Percentiles rank a stretch among this genome's conserved stretches.
Evolutionary conservation across 2,797 vertebrate species (phyloP).

Genomic region (Malurus leucopterus): DNA sequence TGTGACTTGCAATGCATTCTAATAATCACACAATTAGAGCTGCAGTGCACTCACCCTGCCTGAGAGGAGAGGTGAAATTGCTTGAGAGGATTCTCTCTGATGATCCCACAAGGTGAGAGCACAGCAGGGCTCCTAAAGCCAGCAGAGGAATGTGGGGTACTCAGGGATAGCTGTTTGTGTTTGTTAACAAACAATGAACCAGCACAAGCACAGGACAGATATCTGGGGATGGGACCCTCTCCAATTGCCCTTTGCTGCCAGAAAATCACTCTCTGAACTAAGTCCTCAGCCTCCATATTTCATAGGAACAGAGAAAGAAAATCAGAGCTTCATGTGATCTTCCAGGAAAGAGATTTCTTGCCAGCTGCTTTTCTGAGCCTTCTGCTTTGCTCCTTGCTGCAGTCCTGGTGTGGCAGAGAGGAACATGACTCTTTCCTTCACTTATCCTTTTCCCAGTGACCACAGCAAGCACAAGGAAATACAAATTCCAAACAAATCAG

Average conservation of each 20-base stretch:
- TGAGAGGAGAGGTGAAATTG: neutral
- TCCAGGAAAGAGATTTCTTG: neutral
- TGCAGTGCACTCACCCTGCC: neutral
- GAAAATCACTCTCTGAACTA: neutral
- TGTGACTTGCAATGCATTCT: slow-evolving; percentile 14
- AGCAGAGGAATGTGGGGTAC: neutral
- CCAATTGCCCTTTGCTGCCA: neutral
- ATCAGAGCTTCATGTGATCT: neutral
- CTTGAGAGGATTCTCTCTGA: neutral
- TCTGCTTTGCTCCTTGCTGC: neutral
- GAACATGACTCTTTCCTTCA: neutral
- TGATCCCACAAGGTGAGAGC: neutral
- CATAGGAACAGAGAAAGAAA: neutral
- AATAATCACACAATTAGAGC: neutral
- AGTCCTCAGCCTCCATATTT: neutral
- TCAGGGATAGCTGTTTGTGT: neutral
- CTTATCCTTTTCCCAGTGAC: neutral
- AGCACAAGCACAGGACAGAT: neutral
- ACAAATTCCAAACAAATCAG: neutral
- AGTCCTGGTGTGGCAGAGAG: neutral
- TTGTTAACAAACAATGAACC: neutral
- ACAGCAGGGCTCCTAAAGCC: neutral
- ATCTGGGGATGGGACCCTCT: neutral
- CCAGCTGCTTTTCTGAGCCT: neutral
- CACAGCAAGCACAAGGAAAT: neutral